Conservation (phyloP, 2,888 invertebrate species). For the Papilio elwesi region DNA sequence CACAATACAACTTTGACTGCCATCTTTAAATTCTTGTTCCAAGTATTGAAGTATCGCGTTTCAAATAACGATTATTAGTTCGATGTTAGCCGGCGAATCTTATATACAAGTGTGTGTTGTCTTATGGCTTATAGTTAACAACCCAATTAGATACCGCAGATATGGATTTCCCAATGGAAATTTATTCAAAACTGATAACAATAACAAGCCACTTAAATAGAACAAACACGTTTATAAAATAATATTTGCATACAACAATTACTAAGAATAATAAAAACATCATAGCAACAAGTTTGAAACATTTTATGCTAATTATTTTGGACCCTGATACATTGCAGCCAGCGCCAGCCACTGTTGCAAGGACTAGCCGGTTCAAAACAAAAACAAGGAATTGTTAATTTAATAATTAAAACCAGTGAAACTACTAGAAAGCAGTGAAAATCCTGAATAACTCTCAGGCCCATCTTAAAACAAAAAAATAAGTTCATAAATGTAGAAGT, state of each 20-base stretch:
- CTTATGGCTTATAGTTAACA: constrained; percentile 57
- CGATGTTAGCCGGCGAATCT: constrained; percentile 47
- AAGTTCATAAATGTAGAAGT: too few species aligned
- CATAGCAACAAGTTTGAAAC: background rate
- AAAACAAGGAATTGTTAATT: too few species aligned
- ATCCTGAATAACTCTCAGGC: too few species aligned
- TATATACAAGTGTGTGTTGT: constrained; percentile 67
- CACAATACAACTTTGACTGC: constrained; percentile 65
- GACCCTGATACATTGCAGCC: too few species aligned
- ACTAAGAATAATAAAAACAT: constrained; percentile 3
- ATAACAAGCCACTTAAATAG: constrained; percentile 48
- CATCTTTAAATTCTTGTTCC: constrained; percentile 61
- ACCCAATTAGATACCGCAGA: constrained; percentile 52
- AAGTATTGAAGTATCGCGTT: constrained; percentile 52
- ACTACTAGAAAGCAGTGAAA: too few species aligned
- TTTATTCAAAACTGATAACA: constrained; percentile 63
- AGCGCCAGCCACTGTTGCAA: too few species aligned
- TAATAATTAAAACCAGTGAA: too few species aligned
- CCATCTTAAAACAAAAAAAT: too few species aligned
- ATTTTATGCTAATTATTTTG: too few species aligned
- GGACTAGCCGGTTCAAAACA: too few species aligned
- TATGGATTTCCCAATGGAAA: constrained; percentile 72
- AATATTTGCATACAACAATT: constrained; percentile 30
- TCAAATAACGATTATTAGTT: constrained; percentile 49
- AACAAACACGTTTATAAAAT: constrained; percentile 22